Base-by-base conservation (phyloP, 1,140 invertebrate genomes). In the Ostrea edulis region DNA sequence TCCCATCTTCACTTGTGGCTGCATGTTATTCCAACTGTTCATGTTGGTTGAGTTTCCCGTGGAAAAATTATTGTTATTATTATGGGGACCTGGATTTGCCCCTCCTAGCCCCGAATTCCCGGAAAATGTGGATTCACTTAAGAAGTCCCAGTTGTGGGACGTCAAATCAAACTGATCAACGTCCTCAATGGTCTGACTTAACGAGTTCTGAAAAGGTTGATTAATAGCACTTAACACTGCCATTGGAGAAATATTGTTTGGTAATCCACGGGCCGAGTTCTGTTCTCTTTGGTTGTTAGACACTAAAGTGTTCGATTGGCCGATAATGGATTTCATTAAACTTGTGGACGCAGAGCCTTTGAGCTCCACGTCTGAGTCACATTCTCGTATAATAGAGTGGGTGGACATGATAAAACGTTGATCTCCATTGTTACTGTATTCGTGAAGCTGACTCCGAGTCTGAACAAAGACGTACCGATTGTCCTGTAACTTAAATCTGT, bases 341-440 rank as follows among this genome's bases (percentile, higher is more conserved):
- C 94, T 94, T 53, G 94, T 94, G 14, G 94, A 94, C 22, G 94
- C 94, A 22, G 94, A 94, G 35, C 94, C 94, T 89, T 95, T 95
- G 52, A 95, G 90, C 86, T 95, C 94, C 82, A 90, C 89, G 14
- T 95, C 95, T 0, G 92, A 92, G 84, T 95, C 94, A 91, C 94
- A 94, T 89, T 95, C 94, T 77, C 95, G 93, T 68, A 97, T 95
- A 96, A 99, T 97, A 82, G 97, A 97, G 95, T 98, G 97, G 77
- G 97, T 97, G 81, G 98, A 97, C 97, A 98, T 98, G 88, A 99
- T 97, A 95, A 98, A 98, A 93, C 98, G 97, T 85, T 96, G 96
- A 89, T 98, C 97, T 91, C 89, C 96, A 81, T 92, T 94, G 88
- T 96, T 96, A 71, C 96, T 96, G 93, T 96, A 97, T 52, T 96